phyloP scores from a whole-genome alignment of 2,888 invertebrate genomes.

The Muschampia plurimacula region DNA sequence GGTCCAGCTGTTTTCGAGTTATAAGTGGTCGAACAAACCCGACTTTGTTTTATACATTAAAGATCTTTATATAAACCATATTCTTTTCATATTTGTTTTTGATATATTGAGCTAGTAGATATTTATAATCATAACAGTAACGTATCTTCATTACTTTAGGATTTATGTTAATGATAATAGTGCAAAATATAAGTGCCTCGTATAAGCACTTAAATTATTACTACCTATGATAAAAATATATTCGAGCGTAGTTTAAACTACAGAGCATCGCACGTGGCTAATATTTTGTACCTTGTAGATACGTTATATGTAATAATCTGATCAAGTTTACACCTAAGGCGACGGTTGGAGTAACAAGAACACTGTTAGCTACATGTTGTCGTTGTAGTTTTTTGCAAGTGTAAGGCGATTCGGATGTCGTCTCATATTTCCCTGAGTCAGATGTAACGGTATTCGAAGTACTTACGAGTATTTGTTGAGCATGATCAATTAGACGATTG shows the following conservation, averaged over 20 bases:
- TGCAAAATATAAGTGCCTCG: too few relatives aligned
- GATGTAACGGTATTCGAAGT: slow-evolving; percentile 57
- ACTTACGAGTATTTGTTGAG: slow-evolving; percentile 47
- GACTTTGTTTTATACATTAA: too few relatives aligned
- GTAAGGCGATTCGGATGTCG: slow-evolving; percentile 51
- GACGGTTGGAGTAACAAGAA: slow-evolving; percentile 37
- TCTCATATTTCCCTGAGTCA: slow-evolving; percentile 54
- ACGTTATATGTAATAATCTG: neutral
- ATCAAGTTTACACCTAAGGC: slow-evolving; percentile 37
- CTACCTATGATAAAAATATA: too few relatives aligned
- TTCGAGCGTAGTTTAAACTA: neutral
- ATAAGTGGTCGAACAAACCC: too few relatives aligned
- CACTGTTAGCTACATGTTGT: slow-evolving; percentile 10
- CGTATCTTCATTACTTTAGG: too few relatives aligned
- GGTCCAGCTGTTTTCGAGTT: too few relatives aligned
- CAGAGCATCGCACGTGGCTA: slow-evolving; percentile 12
- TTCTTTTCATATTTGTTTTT: too few relatives aligned
- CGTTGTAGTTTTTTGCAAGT: slow-evolving; percentile 21
- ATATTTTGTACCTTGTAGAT: neutral
- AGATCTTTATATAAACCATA: too few relatives aligned
- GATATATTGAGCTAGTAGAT: too few relatives aligned
- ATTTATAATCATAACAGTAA: too few relatives aligned
- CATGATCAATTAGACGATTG: slow-evolving; percentile 65
- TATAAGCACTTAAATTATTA: too few relatives aligned
- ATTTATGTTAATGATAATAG: too few relatives aligned